Percentiles rank a stretch among this genome's conserved stretches.
These are phyloP conservation scores for Eurytoma californica DNA, from an alignment of 2,888 invertebrate genomes.

Conservation along the genomic window DNA sequence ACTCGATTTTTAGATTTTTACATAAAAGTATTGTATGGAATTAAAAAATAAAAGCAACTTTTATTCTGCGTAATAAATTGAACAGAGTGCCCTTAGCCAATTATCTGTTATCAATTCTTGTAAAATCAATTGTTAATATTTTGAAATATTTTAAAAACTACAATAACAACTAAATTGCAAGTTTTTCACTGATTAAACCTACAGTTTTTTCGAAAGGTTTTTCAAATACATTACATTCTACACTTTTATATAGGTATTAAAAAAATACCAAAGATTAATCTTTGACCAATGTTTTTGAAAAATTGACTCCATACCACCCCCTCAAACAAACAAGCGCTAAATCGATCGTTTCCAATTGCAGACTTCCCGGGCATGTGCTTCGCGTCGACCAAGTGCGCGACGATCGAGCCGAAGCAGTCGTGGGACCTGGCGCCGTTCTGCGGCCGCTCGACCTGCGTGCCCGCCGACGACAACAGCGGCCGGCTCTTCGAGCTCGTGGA, in stretches of 20 bases:
- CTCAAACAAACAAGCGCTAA: not conserved
- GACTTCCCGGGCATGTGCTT: conserved; percentile 95
- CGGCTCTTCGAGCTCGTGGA: conserved; percentile 89
- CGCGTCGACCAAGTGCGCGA: conserved; percentile 92
- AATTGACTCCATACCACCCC: too few species aligned
- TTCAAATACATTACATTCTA: not conserved
- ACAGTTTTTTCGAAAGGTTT: too few species aligned
- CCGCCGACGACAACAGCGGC: conserved; percentile 85
- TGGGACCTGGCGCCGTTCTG: conserved; percentile 94
- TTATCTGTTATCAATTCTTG: too few species aligned
- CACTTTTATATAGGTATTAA: not conserved
- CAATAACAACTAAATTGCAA: too few species aligned
- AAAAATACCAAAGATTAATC: not conserved
- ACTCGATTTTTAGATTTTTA: too few species aligned
- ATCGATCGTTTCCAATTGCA: conserved; percentile 67
- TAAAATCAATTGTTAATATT: too few species aligned
- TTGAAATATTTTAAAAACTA: too few species aligned
- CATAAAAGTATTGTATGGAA: too few species aligned
- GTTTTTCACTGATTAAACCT: too few species aligned
- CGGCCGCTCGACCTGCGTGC: conserved; percentile 91
- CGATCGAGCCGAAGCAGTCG: conserved; percentile 88
- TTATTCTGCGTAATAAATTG: too few species aligned
- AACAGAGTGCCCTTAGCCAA: too few species aligned
- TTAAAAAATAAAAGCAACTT: too few species aligned
- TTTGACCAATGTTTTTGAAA: not conserved